These are phyloP conservation scores for Baryphthengus martii DNA, from an alignment of 2,113 vertebrate species.

Conservation along the genomic window DNA sequence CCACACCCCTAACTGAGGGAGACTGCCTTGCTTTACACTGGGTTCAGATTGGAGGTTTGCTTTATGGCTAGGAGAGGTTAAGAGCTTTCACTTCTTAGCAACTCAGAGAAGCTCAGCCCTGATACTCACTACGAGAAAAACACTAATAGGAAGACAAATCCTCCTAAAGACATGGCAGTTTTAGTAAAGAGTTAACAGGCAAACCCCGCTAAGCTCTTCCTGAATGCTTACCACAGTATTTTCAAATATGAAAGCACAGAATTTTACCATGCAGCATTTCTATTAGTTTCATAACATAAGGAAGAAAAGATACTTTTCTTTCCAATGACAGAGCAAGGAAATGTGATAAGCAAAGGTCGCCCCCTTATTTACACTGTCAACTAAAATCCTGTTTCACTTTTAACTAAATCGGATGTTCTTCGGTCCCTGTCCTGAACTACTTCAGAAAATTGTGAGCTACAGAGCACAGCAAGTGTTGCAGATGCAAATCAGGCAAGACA, in stretches of 20 bases:
- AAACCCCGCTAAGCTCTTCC: background rate
- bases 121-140: background rate
- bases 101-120: background rate
- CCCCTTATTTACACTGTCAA: background rate
- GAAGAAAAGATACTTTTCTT: background rate
- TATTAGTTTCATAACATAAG: background rate
- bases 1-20: background rate
- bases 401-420: background rate
- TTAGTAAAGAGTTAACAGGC: background rate
- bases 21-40: background rate
- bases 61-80: background rate
- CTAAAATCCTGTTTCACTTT: background rate
- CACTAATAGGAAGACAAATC: background rate
- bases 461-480: background rate
- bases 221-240: background rate
- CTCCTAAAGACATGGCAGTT: background rate
- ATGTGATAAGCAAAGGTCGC: background rate
- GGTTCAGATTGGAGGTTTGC: background rate
- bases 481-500: background rate
- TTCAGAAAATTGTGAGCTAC: background rate
- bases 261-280: background rate
- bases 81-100: background rate
- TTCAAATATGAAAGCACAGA: background rate
- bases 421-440: background rate
- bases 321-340: background rate